Conservation (phyloP, 2,888 invertebrate species). For the Bursaphelenchus okinawaensis region DNA sequence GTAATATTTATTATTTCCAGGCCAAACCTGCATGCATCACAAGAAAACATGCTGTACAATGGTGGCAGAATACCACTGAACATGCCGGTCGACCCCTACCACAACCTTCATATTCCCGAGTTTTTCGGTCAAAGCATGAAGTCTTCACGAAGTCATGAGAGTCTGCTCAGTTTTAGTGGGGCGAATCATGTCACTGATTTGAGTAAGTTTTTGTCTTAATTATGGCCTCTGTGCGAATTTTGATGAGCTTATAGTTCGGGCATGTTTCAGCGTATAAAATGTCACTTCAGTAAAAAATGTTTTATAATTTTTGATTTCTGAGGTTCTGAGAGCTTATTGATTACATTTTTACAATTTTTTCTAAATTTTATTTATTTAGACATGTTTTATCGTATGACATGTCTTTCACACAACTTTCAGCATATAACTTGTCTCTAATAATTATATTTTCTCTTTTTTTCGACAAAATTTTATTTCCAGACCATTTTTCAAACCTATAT, state of each 20-base stretch:
- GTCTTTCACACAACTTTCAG: too few relatives aligned
- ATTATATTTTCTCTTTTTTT: too few relatives aligned
- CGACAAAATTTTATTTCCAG: not conserved
- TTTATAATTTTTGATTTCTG: not conserved
- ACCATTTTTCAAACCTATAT: too few relatives aligned
- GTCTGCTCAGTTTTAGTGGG: conserved; percentile 44
- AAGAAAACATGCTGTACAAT: not conserved
- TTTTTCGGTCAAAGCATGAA: conserved; percentile 12
- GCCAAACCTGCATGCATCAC: conserved; percentile 18
- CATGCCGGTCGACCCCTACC: not conserved
- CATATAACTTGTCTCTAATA: too few relatives aligned
- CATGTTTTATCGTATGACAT: too few relatives aligned
- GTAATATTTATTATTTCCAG: conserved; percentile 17
- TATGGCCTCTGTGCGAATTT: too few relatives aligned
- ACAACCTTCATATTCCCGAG: not conserved
- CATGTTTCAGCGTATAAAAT: too few relatives aligned
- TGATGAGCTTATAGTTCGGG: too few relatives aligned
- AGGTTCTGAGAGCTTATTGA: too few relatives aligned
- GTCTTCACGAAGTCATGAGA: conserved; percentile 53
- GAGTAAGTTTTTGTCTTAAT: too few relatives aligned
- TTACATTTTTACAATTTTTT: too few relatives aligned
- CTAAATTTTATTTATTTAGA: too few relatives aligned
- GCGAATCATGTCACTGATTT: conserved; percentile 54
- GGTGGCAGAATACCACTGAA: not conserved
- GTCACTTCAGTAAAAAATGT: conserved; percentile 5